Conservation (phyloP, 2,888 invertebrate genomes). For the Choreutis nemorana region DNA sequence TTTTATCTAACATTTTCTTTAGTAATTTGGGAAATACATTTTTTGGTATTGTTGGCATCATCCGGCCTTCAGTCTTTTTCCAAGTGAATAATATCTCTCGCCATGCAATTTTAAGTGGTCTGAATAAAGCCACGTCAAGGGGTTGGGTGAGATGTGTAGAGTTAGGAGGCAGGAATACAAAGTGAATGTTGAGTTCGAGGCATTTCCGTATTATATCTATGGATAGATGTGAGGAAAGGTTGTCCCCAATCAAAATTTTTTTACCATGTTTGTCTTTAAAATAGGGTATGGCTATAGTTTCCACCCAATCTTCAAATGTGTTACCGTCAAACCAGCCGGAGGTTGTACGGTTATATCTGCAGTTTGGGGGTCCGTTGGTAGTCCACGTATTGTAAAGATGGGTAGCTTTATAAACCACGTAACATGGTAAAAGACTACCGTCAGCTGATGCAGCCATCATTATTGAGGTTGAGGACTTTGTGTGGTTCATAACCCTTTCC, state of each 20-base stretch:
- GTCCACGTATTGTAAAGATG: constrained; percentile 29
- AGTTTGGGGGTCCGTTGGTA: constrained; percentile 24
- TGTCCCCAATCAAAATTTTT: constrained; percentile 29
- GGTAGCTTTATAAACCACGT: constrained; percentile 33
- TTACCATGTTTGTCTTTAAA: constrained; percentile 16
- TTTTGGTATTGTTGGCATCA: constrained; percentile 10
- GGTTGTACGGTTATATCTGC: constrained; percentile 26
- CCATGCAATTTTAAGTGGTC: constrained; percentile 21
- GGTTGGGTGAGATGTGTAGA: constrained; percentile 25
- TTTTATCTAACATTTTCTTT: constrained; percentile 9
- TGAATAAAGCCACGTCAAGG: constrained; percentile 24
- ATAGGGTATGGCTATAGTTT: constrained; percentile 13
- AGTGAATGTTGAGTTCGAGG: constrained; percentile 23
- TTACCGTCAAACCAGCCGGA: constrained; percentile 27
- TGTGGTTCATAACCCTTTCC: constrained; percentile 19
- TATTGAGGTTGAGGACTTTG: constrained; percentile 20
- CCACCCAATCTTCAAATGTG: constrained; percentile 25
- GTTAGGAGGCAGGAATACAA: constrained; percentile 25
- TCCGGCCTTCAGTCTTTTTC: constrained; percentile 13
- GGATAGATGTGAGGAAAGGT: constrained; percentile 24
- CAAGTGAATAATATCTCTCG: constrained; percentile 13
- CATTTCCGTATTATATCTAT: constrained; percentile 19
- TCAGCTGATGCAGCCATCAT: constrained; percentile 28
- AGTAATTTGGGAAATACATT: constrained; percentile 13
- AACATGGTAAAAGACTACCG: constrained; percentile 25